Percentiles rank a stretch among this genome's conserved stretches.
These are phyloP conservation scores for Aradus depressus DNA, from an alignment of 2,888 invertebrate species.

Conservation along the genomic window DNA sequence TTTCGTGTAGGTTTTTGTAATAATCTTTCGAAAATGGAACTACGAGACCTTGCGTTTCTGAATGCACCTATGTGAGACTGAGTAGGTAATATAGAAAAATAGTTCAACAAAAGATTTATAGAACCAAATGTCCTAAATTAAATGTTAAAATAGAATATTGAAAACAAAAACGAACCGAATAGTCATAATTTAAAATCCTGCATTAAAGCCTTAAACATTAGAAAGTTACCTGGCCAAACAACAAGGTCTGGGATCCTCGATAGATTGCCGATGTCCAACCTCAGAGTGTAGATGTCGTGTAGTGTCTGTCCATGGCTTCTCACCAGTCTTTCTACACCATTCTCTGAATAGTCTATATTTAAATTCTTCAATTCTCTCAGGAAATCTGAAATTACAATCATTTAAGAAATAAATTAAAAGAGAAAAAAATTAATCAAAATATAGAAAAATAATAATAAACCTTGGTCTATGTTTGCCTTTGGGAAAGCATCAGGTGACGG, in stretches of 20 bases:
- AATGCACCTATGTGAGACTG: too few species aligned
- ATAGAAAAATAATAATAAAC: slow-evolving; percentile 25
- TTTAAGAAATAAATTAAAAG: not conserved
- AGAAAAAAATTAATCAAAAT: not conserved
- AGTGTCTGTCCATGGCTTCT: slow-evolving; percentile 89
- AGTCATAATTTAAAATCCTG: too few species aligned
- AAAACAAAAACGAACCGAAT: too few species aligned
- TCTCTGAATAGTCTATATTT: slow-evolving; percentile 51
- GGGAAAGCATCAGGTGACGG: slow-evolving; percentile 53
- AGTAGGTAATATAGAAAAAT: too few species aligned
- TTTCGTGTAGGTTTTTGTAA: too few species aligned
- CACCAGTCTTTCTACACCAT: slow-evolving; percentile 73
- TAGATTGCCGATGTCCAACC: slow-evolving; percentile 45
- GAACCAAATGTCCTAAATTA: too few species aligned
- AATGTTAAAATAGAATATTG: too few species aligned
- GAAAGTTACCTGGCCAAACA: slow-evolving; percentile 78
- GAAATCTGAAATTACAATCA: slow-evolving; percentile 37
- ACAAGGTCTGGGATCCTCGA: slow-evolving; percentile 84
- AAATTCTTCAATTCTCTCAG: slow-evolving; percentile 45
- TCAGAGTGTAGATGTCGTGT: slow-evolving; percentile 70
- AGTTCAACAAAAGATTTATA: too few species aligned
- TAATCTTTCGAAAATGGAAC: too few species aligned
- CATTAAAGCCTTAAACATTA: too few species aligned
- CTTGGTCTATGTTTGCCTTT: slow-evolving; percentile 48
- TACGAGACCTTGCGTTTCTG: too few species aligned